These are phyloP conservation scores for Pollicipes pollicipes DNA, from an alignment of 1,140 invertebrate genomes.

Conservation along the genomic window DNA sequence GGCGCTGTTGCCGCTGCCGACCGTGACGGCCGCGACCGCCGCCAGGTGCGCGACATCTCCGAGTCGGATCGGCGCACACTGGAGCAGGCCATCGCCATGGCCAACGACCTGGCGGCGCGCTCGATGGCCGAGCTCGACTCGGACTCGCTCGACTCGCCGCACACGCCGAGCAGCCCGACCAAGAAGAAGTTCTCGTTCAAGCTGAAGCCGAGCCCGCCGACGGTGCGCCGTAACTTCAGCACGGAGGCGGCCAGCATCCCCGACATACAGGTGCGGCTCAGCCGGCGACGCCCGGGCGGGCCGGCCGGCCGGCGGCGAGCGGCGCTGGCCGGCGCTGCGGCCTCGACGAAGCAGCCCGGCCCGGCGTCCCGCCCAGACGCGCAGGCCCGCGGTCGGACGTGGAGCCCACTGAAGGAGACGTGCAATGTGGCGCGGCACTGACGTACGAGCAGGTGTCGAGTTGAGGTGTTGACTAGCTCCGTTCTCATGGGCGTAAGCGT, in stretches of 20 bases:
- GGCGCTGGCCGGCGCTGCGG: too few relatives aligned
- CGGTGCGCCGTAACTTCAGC: slow-evolving; percentile 55
- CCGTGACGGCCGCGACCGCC: not conserved
- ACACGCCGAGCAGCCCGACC: slow-evolving; percentile 53
- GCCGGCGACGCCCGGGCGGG: too few relatives aligned
- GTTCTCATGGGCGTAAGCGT: too few relatives aligned
- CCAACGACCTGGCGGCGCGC: slow-evolving; percentile 72
- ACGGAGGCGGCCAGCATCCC: slow-evolving; percentile 76
- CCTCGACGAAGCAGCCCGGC: too few relatives aligned
- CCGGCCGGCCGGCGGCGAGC: too few relatives aligned
- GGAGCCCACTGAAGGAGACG: too few relatives aligned
- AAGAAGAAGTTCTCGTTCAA: slow-evolving; percentile 75
- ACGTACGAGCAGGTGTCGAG: too few relatives aligned
- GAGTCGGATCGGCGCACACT: slow-evolving; percentile 81
- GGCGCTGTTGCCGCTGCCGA: not conserved
- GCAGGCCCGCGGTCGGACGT: too few relatives aligned
- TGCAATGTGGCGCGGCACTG: too few relatives aligned
- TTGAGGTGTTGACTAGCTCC: too few relatives aligned
- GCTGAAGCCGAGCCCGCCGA: slow-evolving; percentile 22
- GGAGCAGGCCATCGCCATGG: slow-evolving; percentile 80
- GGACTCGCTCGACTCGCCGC: slow-evolving; percentile 34
- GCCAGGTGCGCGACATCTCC: slow-evolving; percentile 76
- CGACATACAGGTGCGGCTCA: slow-evolving; percentile 54
- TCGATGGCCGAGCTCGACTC: slow-evolving; percentile 63
- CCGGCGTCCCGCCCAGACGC: too few relatives aligned